A percentile compares a stretch with the other conserved stretches of the same genome.
Conservation (phyloP, 2,113 vertebrate species). For the Baryphthengus martii region DNA sequence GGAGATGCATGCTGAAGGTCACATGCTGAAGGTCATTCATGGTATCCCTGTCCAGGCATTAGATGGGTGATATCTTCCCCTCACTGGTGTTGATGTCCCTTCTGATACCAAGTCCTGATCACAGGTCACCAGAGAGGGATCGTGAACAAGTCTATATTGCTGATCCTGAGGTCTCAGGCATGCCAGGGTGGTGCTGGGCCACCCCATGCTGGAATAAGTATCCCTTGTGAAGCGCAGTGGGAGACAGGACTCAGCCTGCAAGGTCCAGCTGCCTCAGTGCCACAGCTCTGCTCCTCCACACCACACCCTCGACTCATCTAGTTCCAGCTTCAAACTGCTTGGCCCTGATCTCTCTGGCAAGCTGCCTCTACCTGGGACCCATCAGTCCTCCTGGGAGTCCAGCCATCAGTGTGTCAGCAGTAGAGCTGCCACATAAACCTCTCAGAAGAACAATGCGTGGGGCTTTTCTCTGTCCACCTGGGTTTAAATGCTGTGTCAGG, state of each 20-base stretch:
- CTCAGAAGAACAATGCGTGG: not conserved
- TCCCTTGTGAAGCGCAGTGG: not conserved
- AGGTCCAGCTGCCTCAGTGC: not conserved
- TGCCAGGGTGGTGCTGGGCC: not conserved
- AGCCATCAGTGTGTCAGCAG: not conserved
- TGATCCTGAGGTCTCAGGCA: not conserved
- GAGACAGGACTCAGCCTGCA: not conserved
- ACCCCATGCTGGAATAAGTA: too few relatives aligned
- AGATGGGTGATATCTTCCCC: not conserved
- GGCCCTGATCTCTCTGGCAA: not conserved
- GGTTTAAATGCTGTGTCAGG: not conserved
- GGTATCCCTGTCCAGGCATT: accelerated
- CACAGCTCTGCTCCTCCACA: accelerated
- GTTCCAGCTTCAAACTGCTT: not conserved
- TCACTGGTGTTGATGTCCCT: not conserved
- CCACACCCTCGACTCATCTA: accelerated
- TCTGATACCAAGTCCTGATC: accelerated
- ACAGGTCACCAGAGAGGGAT: not conserved
- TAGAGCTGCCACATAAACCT: not conserved
- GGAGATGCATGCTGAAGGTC: not conserved
- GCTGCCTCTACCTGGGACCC: not conserved
- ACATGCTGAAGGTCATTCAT: accelerated
- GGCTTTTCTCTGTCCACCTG: not conserved
- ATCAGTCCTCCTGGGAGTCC: not conserved
- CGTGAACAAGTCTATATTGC: accelerated